These are phyloP conservation scores for Globodera ellingtonae DNA, from an alignment of 1,140 invertebrate species.

Conservation along the genomic window DNA sequence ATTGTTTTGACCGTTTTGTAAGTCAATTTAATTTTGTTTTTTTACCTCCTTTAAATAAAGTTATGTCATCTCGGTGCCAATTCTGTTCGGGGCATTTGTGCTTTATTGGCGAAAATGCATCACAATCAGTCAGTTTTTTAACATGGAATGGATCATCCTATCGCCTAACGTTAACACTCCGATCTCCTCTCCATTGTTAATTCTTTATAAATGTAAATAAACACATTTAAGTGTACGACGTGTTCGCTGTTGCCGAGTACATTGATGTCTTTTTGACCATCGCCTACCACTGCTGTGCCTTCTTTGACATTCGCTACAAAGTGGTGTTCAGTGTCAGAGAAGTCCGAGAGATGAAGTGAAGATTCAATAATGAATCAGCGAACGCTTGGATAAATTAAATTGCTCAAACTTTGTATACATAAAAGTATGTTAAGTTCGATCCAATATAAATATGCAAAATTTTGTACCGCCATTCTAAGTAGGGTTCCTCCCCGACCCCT, in stretches of 20 bases:
- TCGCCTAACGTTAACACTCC: too few species aligned
- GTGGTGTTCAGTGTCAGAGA: conserved; percentile 50
- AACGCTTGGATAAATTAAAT: not conserved
- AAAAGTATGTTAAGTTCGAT: not conserved
- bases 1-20: conserved; percentile 45
- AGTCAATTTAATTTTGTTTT: not conserved
- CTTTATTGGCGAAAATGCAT: conserved; percentile 59
- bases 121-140: conserved; percentile 46
- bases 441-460: too few species aligned
- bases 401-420: not conserved
- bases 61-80: conserved; percentile 56
- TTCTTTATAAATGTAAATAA: not conserved
- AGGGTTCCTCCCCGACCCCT: too few species aligned
- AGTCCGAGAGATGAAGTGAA: conserved; percentile 11
- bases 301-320: conserved; percentile 58
- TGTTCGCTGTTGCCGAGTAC: conserved; percentile 53
- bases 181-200: not conserved
- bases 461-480: too few species aligned
- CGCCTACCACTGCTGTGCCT: conserved; percentile 56
- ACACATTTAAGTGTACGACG: conserved; percentile 55
- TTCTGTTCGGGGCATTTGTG: conserved; percentile 54
- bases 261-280: conserved; percentile 56
- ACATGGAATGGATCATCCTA: not conserved
- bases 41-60: not conserved
- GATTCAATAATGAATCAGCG: not conserved